Percentiles rank a stretch among this genome's conserved stretches.
Evolutionary conservation across 2,888 invertebrate genomes (phyloP).

Genomic region (Drosophila limbata): DNA sequence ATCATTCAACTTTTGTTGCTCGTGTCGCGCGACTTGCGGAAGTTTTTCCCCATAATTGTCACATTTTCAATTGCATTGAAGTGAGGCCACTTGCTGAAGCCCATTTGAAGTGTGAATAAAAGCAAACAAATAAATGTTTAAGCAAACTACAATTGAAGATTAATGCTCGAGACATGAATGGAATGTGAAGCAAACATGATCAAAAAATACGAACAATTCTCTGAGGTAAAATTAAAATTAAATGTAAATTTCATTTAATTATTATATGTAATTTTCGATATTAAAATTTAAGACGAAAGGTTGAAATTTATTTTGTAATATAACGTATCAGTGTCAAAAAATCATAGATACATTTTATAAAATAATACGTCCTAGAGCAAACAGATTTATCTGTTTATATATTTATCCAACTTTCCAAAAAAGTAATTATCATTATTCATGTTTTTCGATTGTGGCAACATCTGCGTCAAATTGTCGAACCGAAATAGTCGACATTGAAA

Average conservation of each 20-base stretch:
- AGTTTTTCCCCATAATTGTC: conserved; percentile 43
- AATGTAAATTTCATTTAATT: background rate
- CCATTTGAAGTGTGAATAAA: conserved; percentile 12
- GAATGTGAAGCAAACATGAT: background rate
- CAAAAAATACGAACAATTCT: background rate
- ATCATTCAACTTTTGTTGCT: conserved; percentile 62
- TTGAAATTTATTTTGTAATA: too few species aligned
- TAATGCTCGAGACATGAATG: background rate
- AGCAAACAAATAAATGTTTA: conserved; percentile 2
- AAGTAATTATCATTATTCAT: conserved; percentile 42
- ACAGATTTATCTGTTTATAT: background rate
- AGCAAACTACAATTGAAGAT: conserved; percentile 2
- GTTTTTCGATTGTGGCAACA: conserved; percentile 44
- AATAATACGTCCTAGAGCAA: background rate
- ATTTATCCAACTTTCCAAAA: conserved; percentile 14
- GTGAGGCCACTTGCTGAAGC: conserved; percentile 29
- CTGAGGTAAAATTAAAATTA: background rate
- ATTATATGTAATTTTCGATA: too few species aligned
- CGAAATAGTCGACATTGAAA: conserved; percentile 77
- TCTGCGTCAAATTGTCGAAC: conserved; percentile 37
- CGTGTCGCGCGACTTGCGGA: conserved; percentile 47
- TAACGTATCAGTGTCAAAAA: background rate
- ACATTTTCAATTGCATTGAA: conserved; percentile 47
- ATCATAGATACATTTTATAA: background rate
- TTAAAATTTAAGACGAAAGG: too few species aligned